Conservation (phyloP, 2,113 vertebrate species). For the Chaetorhynchus papuensis region DNA sequence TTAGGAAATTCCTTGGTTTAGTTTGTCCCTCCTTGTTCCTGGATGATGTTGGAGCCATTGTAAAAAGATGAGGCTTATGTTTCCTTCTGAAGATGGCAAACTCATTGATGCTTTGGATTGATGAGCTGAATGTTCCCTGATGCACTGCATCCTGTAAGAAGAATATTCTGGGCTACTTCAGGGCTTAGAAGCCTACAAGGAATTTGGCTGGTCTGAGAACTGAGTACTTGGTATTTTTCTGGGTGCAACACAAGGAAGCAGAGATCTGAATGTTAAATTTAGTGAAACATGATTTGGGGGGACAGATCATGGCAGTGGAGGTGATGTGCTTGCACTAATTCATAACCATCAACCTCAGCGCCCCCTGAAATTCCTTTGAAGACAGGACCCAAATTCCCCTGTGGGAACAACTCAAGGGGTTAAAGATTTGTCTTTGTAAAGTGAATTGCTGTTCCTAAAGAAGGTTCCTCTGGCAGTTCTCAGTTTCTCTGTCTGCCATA, state of each 20-base stretch:
- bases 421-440: neutral
- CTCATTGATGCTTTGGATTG: neutral
- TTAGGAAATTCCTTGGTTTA: constrained; percentile 45
- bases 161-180: neutral
- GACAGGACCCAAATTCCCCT: neutral
- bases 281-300: neutral
- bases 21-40: constrained; percentile 48
- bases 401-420: neutral
- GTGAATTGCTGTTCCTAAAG: neutral
- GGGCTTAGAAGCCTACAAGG: neutral
- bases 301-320: neutral
- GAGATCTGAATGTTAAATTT: neutral
- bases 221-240: neutral
- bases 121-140: neutral
- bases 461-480: neutral
- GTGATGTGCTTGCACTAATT: neutral
- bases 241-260: neutral
- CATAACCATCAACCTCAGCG: neutral
- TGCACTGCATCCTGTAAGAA: neutral
- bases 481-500: neutral
- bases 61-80: neutral
- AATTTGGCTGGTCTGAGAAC: neutral
- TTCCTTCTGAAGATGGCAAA: constrained; percentile 30
- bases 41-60: constrained; percentile 20
- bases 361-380: neutral